Conservation (phyloP, 37 sponge, comb jelly and placozoan species). For the Theonella swinhoei region DNA sequence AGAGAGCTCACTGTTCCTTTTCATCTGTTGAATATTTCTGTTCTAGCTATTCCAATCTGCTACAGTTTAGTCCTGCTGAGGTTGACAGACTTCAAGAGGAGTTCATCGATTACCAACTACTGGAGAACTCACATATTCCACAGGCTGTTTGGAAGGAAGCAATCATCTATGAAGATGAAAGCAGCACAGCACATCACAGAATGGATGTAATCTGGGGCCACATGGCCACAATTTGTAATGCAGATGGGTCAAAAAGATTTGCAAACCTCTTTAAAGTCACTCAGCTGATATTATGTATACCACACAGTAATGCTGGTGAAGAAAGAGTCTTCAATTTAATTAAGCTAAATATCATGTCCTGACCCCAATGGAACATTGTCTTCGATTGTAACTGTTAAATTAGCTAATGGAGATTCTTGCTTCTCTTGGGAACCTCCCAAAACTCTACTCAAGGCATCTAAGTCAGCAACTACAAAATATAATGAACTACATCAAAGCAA, state of each 20-base stretch:
- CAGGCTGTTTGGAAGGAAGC: slow-evolving; percentile 30
- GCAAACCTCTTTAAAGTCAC: slow-evolving; percentile 28
- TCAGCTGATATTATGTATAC: slow-evolving; percentile 34
- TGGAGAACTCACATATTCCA: slow-evolving; percentile 11
- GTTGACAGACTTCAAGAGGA: slow-evolving; percentile 31
- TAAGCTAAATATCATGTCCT: slow-evolving; percentile 33
- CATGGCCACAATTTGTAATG: not conserved
- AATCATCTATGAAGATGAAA: not conserved
- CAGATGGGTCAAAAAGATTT: slow-evolving; percentile 27
- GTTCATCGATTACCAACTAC: slow-evolving; percentile 25
- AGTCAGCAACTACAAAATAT: too few species aligned
- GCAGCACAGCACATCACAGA: not conserved
- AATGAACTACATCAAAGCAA: too few species aligned
- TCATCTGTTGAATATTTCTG: slow-evolving; percentile 31
- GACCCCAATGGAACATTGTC: slow-evolving; percentile 61
- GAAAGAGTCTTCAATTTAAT: slow-evolving; percentile 31
- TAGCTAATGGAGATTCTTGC: too few species aligned
- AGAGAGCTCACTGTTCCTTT: slow-evolving; percentile 20
- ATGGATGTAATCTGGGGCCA: slow-evolving; percentile 4
- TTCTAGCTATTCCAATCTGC: slow-evolving; percentile 15
- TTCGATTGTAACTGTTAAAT: slow-evolving; percentile 47
- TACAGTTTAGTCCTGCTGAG: not conserved
- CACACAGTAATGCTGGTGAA: slow-evolving; percentile 51
- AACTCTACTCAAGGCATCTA: too few species aligned
- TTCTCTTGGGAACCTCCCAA: too few species aligned